These are phyloP conservation scores for Trachymyrmex cornetzi DNA, from an alignment of 1,140 invertebrate genomes.

Conservation along the genomic window DNA sequence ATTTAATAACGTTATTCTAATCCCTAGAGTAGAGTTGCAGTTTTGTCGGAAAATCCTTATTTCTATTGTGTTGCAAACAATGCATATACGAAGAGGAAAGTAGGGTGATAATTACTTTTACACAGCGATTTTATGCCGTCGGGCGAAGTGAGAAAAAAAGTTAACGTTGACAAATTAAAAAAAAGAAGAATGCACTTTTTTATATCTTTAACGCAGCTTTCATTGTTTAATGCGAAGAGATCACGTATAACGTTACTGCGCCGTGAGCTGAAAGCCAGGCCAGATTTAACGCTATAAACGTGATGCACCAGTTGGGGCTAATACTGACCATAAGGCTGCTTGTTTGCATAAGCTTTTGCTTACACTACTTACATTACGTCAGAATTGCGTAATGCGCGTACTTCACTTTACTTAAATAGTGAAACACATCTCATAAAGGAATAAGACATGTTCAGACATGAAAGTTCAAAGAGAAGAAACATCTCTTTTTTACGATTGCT, in stretches of 20 bases:
- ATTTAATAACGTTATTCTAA: constrained; percentile 19
- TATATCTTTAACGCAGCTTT: constrained; percentile 12
- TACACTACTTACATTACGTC: constrained; percentile 49
- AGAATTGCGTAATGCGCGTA: constrained; percentile 11
- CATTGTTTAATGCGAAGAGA: constrained; percentile 15
- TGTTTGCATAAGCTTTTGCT: constrained; percentile 52
- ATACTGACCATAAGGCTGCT: constrained; percentile 35
- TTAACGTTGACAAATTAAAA: background rate
- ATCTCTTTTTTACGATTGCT: background rate
- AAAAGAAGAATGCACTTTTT: background rate
- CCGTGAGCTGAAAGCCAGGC: background rate
- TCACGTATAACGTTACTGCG: background rate
- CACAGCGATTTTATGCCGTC: background rate
- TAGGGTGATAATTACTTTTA: constrained; percentile 38
- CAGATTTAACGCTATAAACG: constrained; percentile 41
- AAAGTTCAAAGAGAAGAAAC: background rate
- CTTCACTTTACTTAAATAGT: constrained; percentile 19
- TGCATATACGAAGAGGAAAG: background rate
- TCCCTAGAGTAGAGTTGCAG: background rate
- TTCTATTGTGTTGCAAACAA: constrained; percentile 8
- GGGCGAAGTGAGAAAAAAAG: constrained; percentile 1
- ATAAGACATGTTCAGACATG: background rate
- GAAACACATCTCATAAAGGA: background rate
- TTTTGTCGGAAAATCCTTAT: background rate
- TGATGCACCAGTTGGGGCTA: background rate